Base-by-base conservation (phyloP, 2,113 vertebrate genomes). In the Prionailurus viverrinus region DNA sequence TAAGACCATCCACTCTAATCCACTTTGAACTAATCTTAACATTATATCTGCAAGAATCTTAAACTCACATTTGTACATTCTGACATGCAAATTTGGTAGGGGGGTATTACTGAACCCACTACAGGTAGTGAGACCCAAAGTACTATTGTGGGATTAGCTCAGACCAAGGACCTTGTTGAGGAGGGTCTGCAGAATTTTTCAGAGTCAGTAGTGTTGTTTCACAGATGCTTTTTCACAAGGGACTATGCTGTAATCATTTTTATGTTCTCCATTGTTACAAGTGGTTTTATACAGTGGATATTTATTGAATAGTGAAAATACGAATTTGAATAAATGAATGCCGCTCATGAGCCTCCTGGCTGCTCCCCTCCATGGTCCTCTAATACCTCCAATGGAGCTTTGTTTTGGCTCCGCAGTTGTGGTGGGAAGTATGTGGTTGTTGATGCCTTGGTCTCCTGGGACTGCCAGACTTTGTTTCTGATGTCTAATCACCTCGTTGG, bases 301-400 rank as follows among this genome's bases (percentile, higher is more conserved):
- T 45, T 78, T 91, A 29, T 15, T 63, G 29, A 86, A 19, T 7
- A 95, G 16, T 78, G 13, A n/a, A 83, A 66, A 39, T 19, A 23
- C 3, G 48, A n/a, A 83, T 29, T 83, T 33, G 36, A 78, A 25
- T 45, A 36, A 85, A 33, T 74, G 23, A 19, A 21, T n/a, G 10
- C 4, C 39, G 18, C 23, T 88, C 25, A 65, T 65, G 18, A 14
- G 4, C 13, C 66, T 80, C 9, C 48, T 58, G 27, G 36, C 48
- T 48, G 5, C 4, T 1, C 1, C 41, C 27, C 1, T 73, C 3
- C 5, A 29, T 1, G 4, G 55, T 3, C 18, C 18, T 78, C 25
- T 15, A 18, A 13, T 0, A 45, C 21, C 12, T 25, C 31, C 3
- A 14, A n/a, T 9, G 27, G 9, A 65, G 48, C 33, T 61, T 39